Base-by-base conservation (phyloP, 1,140 invertebrate genomes). In the Acromyrmex echinatior region DNA sequence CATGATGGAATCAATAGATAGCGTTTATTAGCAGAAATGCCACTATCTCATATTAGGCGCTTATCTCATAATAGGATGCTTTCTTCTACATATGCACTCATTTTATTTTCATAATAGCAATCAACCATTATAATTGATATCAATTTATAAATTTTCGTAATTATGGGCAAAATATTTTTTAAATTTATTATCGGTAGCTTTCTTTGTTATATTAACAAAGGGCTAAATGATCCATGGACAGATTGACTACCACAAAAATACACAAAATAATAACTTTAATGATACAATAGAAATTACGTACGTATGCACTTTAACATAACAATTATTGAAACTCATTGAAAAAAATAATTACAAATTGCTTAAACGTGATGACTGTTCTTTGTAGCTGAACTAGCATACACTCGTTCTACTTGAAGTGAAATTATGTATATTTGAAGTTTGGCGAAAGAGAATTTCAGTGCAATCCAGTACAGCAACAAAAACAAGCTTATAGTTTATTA, bases 211-310 rank as follows among this genome's bases (percentile, higher is more conserved):
- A 28, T 70, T 14, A 28, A 58, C 6, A 45, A 80, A 81, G 35
- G 16, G 53, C 56, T 35, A 31, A 87, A 58, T 58, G 25, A 70
- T 63, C 1, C 4, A 53, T 28, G 16, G 12, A 51, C 21, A 10
- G 56, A 62, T 56, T 74, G 71, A 70, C 28, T 35, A 51, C 7
- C 21, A 45, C 35, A 87, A 73, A 51, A 90, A 79, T 90, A 92
- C 74, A 84, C 16, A 89, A 92, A 90, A 92, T 90, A 90, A 91
- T 90, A 92, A 91, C 76, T 91, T 89, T 91, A 92, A 88, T 88
- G 28, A 39, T 87, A 73, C 49, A 91, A 80, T 78, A 79, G 12
- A 70, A 10, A 49, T 79, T 88, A 90, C 56, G 87, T 63, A 65
- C 76, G 68, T 65, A 62, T 31, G 31, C 14, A 80, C 68, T 56